Evolutionary conservation across 2,113 vertebrate species (phyloP), one percentile per base, ranked within the genome.

Genomic region (Psilopogon haemacephalus): DNA sequence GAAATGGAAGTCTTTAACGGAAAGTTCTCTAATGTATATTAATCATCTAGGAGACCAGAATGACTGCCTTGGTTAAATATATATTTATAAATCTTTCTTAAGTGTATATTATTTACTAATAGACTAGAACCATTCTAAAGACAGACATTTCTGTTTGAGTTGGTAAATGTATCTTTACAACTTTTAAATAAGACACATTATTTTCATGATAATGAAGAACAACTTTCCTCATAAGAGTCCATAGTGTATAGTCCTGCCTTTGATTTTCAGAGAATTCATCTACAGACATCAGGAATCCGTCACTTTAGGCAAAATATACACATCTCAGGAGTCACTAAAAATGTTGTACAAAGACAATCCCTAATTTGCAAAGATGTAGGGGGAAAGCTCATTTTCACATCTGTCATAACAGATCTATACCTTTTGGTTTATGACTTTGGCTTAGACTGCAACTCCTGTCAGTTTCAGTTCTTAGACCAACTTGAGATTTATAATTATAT

Each of bases 31-130:
- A 69, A 68, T 83, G 88, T 95, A 95, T 97, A 84, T 97, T 97
- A 97, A 97, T 97, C 96, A 94, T 93, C 93, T 84, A 89, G 92
- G 94, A 94, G 86, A 95, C 42, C 13, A 78, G 59, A 90, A 74
- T 38, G 50, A 94, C 69, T 95, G 78, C 84, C 96, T 95, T 74
- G 50, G 69, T 89, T 96, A 93, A 97, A 97, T 97, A 71, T 84
- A 93, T 97, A 97, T 96, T 97, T 97, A 97, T 95, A 97, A 95
- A 89, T 73, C 58, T 95, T 95, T 84, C 89, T n/a, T 10, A 88
- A 86, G 85, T 69, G 55, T 90, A 94, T 79, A 79, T 95, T 97
- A 96, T 96, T 96, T 97, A 95, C 94, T 92, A 94, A 96, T 94
- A 96, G 81, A 87, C 78, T 95, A 76, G 89, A 95, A 75, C 44